phyloP scores from a whole-genome alignment of 2,113 vertebrate species.

The Pimephales promelas region DNA sequence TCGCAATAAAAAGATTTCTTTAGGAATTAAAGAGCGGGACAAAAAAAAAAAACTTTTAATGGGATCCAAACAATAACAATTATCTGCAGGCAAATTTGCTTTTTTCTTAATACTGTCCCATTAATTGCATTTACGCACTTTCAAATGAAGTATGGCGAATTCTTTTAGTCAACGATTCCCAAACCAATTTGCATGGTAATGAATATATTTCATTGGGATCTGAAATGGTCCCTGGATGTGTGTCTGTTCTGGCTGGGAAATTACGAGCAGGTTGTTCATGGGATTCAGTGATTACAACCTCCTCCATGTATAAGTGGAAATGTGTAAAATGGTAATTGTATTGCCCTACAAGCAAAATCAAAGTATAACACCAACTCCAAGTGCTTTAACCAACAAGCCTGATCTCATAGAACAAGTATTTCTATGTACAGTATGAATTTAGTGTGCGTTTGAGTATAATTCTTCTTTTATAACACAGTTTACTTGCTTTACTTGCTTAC shows the following conservation, averaged over 20 bases:
- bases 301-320: conserved; percentile 64
- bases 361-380: not conserved
- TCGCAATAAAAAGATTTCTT: conserved; percentile 55
- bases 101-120: conserved; percentile 76
- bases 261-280: conserved; percentile 60
- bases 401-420: no score
- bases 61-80: conserved; percentile 77
- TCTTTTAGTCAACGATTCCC: conserved; percentile 75
- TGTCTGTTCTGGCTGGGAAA: conserved; percentile 63
- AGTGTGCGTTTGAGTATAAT: not conserved
- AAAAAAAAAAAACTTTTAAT: conserved; percentile 70
- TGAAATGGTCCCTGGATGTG: conserved; percentile 68
- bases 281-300: conserved; percentile 62
- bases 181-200: conserved; percentile 83
- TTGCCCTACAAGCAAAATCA: conserved; percentile 8
- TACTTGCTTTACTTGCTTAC: no score
- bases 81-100: conserved; percentile 74
- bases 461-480: not conserved
- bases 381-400: not conserved
- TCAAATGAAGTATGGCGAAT: conserved; percentile 78
- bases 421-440: not conserved
- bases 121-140: conserved; percentile 83
- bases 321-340: conserved; percentile 49
- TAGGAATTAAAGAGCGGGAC: conserved; percentile 54
- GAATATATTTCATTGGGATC: conserved; percentile 77